Conservation (phyloP, 1,140 invertebrate species). For the Diorhabda carinulata region DNA sequence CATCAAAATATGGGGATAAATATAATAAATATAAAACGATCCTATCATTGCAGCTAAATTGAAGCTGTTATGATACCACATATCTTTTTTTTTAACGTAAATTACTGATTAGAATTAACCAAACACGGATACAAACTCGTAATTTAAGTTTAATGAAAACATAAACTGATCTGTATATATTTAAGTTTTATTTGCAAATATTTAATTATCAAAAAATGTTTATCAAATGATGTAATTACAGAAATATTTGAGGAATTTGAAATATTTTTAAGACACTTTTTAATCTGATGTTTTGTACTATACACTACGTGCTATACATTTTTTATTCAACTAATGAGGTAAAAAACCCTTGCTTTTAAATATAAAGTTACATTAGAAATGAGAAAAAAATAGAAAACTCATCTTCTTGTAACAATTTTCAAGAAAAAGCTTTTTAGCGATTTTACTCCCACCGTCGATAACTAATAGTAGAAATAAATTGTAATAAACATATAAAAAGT, state of each 20-base stretch:
- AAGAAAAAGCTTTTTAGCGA: background rate
- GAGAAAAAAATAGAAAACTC: background rate
- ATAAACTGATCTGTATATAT: too few species aligned
- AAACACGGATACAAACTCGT: too few species aligned
- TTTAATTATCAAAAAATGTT: conserved; percentile 4
- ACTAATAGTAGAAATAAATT: background rate
- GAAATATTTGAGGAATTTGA: conserved; percentile 14
- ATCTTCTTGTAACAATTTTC: too few species aligned
- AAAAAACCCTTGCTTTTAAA: background rate
- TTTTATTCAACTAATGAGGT: background rate
- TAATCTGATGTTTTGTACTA: background rate
- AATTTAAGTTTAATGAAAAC: too few species aligned
- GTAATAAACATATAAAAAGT: background rate
- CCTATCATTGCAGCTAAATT: too few species aligned
- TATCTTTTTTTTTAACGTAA: too few species aligned
- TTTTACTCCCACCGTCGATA: background rate
- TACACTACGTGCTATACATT: background rate
- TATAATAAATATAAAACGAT: too few species aligned
- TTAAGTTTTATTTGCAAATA: too few species aligned
- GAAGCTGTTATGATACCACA: too few species aligned
- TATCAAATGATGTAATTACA: conserved; percentile 15
- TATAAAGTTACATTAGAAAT: background rate
- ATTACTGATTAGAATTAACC: too few species aligned
- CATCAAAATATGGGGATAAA: too few species aligned
- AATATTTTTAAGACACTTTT: background rate